Base-by-base conservation (phyloP, 2,797 vertebrate species). In the Pangasius sanitwongsei region DNA sequence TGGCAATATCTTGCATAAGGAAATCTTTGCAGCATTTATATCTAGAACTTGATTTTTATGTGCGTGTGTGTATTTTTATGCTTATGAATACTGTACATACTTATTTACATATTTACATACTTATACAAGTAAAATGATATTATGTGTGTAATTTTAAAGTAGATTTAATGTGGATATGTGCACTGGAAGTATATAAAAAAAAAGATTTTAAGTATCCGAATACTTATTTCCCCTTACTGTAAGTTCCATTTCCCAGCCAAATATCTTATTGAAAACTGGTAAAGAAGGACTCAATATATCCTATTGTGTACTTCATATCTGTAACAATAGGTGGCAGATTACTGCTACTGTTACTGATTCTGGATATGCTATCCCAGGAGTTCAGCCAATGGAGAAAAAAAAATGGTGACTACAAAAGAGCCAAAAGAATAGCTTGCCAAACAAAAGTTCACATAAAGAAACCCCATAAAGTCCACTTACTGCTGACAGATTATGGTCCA, bases 271-370 rank as follows among this genome's bases (percentile, higher is more conserved):
- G n/a, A 81, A 81, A 57, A 20, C n/a, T 20, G 18, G 8, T 31
- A 34, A 55, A 78, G 28, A 34, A 55, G 7, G 53, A 55, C 8
- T 55, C 6, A 1, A 31, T 20, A 31, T 55, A 80, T 18, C 15
- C 48, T 57, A 2, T 23, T 23, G 53, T 80, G n/a, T 23, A 57
- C 8, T 81, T 81, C 78, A 57, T 37, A 34, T 77, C 25, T 48
- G 13, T 23, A 81, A 41, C 57, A 65, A 44, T 65, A 83, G 81
- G 59, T n/a, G 81, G 59, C 57, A 65, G 59, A 28, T 83, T 65
- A 44, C 37, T 28, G 81, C 23, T 25, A 61, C 31, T 25, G 13
- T 18, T 13, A 37, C 55, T 34, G 77, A 8, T 55, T 81, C 15
- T 55, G 31, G 7, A 81, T 34, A 34, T 81, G 31, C 7, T 50